These are phyloP conservation scores for Crenichthys baileyi DNA, from an alignment of 2,797 vertebrate species.

Conservation along the genomic window DNA sequence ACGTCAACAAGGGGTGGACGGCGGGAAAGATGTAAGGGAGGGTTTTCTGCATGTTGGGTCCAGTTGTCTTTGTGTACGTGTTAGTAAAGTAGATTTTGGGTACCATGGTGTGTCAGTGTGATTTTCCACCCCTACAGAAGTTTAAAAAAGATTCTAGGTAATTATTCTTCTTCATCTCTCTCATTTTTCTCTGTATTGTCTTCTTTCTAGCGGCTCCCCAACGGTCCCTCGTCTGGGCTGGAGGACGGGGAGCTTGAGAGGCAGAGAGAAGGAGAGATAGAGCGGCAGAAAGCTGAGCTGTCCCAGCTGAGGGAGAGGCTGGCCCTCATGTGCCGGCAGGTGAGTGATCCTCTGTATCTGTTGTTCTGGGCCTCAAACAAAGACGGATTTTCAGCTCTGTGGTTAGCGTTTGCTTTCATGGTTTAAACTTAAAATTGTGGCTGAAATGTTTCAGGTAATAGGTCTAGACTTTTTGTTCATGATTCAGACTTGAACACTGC, in stretches of 20 bases:
- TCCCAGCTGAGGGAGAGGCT: conserved; percentile 91
- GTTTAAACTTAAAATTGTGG: conserved; percentile 1
- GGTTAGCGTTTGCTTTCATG: background rate
- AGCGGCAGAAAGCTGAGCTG: conserved; percentile 89
- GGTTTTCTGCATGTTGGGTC: conserved; percentile 71
- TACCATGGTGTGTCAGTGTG: conserved; percentile 60
- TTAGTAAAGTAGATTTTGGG: conserved; percentile 68
- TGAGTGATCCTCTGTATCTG: conserved; percentile 56
- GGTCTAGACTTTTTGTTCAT: too few species aligned
- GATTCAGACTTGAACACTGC: too few species aligned
- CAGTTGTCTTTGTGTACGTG: conserved; percentile 74
- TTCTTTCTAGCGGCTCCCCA: conserved; percentile 78
- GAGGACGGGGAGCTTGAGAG: conserved; percentile 84
- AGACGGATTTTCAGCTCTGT: background rate
- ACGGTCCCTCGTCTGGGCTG: conserved; percentile 82
- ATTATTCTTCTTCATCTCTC: conserved; percentile 33
- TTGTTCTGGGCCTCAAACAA: background rate
- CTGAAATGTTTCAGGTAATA: background rate
- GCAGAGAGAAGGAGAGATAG: conserved; percentile 87
- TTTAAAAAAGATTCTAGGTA: conserved; percentile 33
- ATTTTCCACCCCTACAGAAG: conserved; percentile 25
- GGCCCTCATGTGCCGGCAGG: conserved; percentile 92
- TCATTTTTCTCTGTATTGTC: conserved; percentile 32
- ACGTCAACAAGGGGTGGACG: conserved; percentile 85
- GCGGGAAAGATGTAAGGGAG: conserved; percentile 86